Evolutionary conservation across 1,140 invertebrate species (phyloP), one percentile per base, ranked within the genome.

Genomic region (Gerris buenoi): DNA sequence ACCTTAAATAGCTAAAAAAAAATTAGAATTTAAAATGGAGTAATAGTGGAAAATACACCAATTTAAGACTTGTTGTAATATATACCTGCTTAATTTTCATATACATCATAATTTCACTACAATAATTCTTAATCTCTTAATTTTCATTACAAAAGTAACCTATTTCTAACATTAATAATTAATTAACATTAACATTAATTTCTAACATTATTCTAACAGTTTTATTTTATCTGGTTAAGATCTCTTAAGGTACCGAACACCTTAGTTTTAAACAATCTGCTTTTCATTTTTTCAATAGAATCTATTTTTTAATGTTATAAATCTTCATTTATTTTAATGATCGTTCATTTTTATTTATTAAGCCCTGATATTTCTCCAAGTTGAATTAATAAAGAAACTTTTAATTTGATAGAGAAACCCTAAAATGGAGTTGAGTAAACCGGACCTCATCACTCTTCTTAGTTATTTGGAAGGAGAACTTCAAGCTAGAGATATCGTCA

Each of bases 381-480:
- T 46, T 46, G 33, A 5, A 10, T 46, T 46, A 46, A 46, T 46
- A 10, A 10, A 46, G 18, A 46, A 46, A 10, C 23, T 68, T 68
- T 68, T 67, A 63, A 57, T 15, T 70, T 80, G 82, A 64, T 77
- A 89, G 87, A 78, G 86, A 67, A 89, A 90, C 78, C 88, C 88
- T 63, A 91, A 89, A 78, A 89, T 88, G 81, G 90, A 93, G 74
- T 78, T 93, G 70, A 90, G 84, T 70, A 90, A 89, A 79, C 84
- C 82, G 73, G 91, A 93, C 79, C 79, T 95, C 68, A 78, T 95
- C 25, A 88, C 89, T 76, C 78, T 94, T 70, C 80, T 94, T 15
- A 88, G 88, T 73, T 91, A 89, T 74, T 81, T 94, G 71, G 91
- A 95, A 79, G 91, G 89, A 14, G 91, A 95, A 81, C 81, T 95